Conservation (phyloP, 2,888 invertebrate genomes). For the Acleris holmiana region DNA sequence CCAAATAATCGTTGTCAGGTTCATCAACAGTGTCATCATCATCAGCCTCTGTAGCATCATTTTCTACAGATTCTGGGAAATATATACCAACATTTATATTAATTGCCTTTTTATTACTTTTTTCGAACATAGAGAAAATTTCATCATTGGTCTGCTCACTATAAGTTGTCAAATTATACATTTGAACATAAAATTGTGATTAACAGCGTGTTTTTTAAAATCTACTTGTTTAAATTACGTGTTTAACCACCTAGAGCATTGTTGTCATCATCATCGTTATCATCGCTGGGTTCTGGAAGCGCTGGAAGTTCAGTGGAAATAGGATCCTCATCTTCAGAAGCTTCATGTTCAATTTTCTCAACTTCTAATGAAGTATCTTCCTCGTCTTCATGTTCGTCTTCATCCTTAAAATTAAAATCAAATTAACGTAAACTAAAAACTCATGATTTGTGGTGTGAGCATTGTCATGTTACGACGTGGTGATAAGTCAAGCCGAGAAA, state of each 20-base stretch:
- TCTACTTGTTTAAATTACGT: background rate
- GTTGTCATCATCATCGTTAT: constrained; percentile 51
- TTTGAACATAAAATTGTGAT: no score
- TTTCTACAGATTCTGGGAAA: constrained; percentile 24
- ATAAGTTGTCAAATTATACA: no score
- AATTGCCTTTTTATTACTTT: background rate
- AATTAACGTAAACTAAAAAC: no score
- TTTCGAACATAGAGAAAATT: no score
- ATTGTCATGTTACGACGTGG: no score
- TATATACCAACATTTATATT: background rate
- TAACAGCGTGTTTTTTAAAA: no score
- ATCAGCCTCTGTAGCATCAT: constrained; percentile 50
- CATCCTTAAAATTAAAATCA: constrained; percentile 49
- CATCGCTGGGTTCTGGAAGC: constrained; percentile 50
- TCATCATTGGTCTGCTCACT: no score
- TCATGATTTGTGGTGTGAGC: no score
- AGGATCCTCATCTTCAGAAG: constrained; percentile 66
- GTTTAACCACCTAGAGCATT: constrained; percentile 11
- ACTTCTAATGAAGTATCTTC: constrained; percentile 66
- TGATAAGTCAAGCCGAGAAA: no score
- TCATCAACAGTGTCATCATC: constrained; percentile 52
- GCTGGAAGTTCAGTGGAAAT: constrained; percentile 54
- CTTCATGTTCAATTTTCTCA: constrained; percentile 73
- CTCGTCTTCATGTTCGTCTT: constrained; percentile 60
- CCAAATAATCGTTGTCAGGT: constrained; percentile 61